Base-by-base conservation (phyloP, 2,113 vertebrate species). In the Colius striatus region DNA sequence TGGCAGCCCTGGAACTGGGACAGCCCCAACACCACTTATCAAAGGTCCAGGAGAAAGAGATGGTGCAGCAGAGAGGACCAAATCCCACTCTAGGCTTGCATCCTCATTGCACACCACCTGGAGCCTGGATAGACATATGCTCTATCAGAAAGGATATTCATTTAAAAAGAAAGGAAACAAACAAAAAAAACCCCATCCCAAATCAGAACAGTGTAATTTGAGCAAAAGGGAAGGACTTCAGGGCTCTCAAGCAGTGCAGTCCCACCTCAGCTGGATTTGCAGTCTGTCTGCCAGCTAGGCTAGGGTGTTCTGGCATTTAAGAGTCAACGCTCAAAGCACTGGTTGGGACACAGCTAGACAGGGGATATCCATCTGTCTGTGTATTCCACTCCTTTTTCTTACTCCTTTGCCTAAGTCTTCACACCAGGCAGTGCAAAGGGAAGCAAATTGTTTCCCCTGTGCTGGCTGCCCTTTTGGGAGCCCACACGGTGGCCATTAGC, bases 391-490 rank as follows among this genome's bases (percentile, higher is more conserved):
- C 25, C 27, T 75, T 36, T 41, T 47, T 38, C 67, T n/a, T 41
- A 16, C 13, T 74, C 13, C 14, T 83, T 74, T 41, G 30, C 5
- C 70, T 19, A 9, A 29, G 9, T 13, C 29, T 50, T 65, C 23
- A 81, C 16, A 58, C 15, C 10, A 74, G 18, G 25, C 7, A 4
- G 45, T 26, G 25, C 14, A 5, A 93, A 89, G 36, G 29, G 14
- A 6, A 38, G 21, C 2, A 1, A 84, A 62, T 22, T 0, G 0
- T 34, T 77, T 61, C 15, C 60, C 22, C 27, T 21, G 50, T 18
- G 54, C 41, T 5, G 2, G n/a, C 0, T 0, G 1, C 43, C 22
- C 13, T 3, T 9, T 11, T 32, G 22, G 27, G 15, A 3, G 1
- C n/a, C 47, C 23, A 5, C 1, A 1, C 1, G 1, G 25, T 16